Evolutionary conservation across 2,888 invertebrate species (phyloP).

Genomic region (Pseudoips prasinana): DNA sequence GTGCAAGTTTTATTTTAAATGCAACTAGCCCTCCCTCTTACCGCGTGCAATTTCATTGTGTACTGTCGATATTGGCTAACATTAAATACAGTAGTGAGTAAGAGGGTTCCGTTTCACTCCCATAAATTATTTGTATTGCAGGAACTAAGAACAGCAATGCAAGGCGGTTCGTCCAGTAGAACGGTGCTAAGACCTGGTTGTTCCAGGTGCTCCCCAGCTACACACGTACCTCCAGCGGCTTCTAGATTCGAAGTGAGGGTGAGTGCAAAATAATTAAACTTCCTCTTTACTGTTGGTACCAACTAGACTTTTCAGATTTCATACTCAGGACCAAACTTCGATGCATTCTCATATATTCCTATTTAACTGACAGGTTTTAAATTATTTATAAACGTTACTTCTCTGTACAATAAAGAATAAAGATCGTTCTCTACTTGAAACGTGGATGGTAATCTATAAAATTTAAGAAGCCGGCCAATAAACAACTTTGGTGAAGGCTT

Average conservation of each 20-base stretch:
- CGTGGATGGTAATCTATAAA: not conserved
- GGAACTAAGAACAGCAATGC: conserved; percentile 94
- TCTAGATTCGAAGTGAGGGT: conserved; percentile 58
- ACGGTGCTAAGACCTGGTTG: conserved; percentile 90
- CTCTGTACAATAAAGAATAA: not conserved
- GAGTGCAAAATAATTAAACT: not conserved
- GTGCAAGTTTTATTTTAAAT: no score
- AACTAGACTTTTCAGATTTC: conserved; percentile 4
- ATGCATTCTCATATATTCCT: not conserved
- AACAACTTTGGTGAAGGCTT: not conserved
- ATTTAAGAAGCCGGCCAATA: not conserved
- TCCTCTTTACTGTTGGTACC: not conserved
- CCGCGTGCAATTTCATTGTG: no score
- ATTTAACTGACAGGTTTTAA: not conserved
- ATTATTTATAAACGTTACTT: not conserved
- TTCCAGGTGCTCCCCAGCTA: conserved; percentile 88
- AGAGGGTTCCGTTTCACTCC: no score
- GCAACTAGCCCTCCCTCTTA: no score
- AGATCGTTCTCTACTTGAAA: not conserved
- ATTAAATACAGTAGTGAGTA: no score
- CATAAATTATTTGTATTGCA: conserved; percentile 76
- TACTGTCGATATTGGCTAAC: no score
- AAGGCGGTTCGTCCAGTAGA: conserved; percentile 90
- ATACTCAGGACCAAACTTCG: not conserved
- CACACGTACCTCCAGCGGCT: conserved; percentile 87